Percentiles rank a stretch among this genome's conserved stretches.
Evolutionary conservation across 2,888 invertebrate genomes (phyloP).

Genomic region (Meteorus cinctellus): DNA sequence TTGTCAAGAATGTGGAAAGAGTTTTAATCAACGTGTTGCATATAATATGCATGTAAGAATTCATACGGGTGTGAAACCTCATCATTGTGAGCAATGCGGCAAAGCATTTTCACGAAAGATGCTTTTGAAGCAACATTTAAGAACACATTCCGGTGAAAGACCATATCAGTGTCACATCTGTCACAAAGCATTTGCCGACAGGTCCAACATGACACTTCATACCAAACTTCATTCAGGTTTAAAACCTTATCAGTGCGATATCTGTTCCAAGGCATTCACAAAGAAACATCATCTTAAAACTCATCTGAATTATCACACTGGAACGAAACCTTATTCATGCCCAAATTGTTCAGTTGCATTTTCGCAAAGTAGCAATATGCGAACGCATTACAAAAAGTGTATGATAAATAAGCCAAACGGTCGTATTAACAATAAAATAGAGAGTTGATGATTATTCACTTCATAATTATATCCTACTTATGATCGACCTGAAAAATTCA

Average conservation of each 20-base stretch:
- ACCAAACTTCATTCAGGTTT: slow-evolving; percentile 86
- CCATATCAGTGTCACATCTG: slow-evolving; percentile 88
- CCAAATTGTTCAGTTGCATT: slow-evolving; percentile 84
- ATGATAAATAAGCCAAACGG: slow-evolving; percentile 23
- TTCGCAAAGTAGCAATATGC: slow-evolving; percentile 90
- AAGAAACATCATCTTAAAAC: slow-evolving; percentile 91
- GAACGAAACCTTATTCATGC: slow-evolving; percentile 86
- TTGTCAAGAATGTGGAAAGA: slow-evolving; percentile 86
- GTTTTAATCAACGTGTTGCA: slow-evolving; percentile 89
- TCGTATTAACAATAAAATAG: neutral
- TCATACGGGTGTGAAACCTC: slow-evolving; percentile 87
- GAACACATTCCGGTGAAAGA: slow-evolving; percentile 87
- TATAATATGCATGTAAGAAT: slow-evolving; percentile 91
- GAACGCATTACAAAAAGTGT: slow-evolving; percentile 89
- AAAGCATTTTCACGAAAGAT: slow-evolving; percentile 90
- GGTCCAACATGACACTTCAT: slow-evolving; percentile 90
- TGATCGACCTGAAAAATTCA: neutral
- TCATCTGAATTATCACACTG: slow-evolving; percentile 89
- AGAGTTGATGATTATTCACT: slow-evolving; percentile 3
- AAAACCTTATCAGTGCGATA: slow-evolving; percentile 81
- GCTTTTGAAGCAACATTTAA: slow-evolving; percentile 87
- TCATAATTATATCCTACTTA: neutral
- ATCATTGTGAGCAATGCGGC: slow-evolving; percentile 84
- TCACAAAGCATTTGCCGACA: slow-evolving; percentile 87
- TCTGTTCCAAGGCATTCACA: slow-evolving; percentile 86